Evolutionary conservation across 2,797 vertebrate species (phyloP), one percentile per base, ranked within the genome.

Genomic region (Centroberyx gerrardi): DNA sequence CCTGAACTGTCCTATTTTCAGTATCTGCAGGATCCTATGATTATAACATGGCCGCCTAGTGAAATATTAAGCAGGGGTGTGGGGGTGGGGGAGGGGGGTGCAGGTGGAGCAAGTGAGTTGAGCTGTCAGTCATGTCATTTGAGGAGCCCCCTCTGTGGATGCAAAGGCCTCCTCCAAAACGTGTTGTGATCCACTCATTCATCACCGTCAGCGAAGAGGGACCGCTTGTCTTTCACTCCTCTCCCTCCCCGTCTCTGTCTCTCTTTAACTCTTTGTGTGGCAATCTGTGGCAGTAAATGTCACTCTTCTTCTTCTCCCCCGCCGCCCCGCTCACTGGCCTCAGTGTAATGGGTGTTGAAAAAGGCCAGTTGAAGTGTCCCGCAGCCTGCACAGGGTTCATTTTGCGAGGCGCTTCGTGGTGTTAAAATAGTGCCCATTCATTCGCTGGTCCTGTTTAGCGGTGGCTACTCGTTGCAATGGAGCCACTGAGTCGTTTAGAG

Each of bases 171-270:
- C 89, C 68, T 72, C 76, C 46, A 68, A 90, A 94, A 93, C 82
- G 75, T 93, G 72, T 91, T 92, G 89, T 93, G 90, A 87, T 95
- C 78, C 73, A 90, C 81, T 90, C 95, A 91, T 96, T 95, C 93
- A 88, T 93, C 92, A 93, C 88, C 83, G 84, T 90, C 87, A 85
- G 78, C 29, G 81, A 78, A 89, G 89, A 83, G 65, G 63, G 71
- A 78, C 85, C 60, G 62, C 89, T 92, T 76, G 78, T 89, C 88
- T 89, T 90, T 95, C 90, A 88, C 60, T 63, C 2, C 62, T 53
- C 48, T 68, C 52, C 51, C 38, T 2, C 58, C 42, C 48, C 40
- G 18, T 68, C 49, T 33, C 29, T 28, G 29, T 46, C 65, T 82
- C 60, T 88, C 74, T 91, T 91, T 93, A 90, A 90, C 92, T 93